phyloP scores from a whole-genome alignment of 2,113 vertebrate genomes.

The Cardinalis cardinalis region DNA sequence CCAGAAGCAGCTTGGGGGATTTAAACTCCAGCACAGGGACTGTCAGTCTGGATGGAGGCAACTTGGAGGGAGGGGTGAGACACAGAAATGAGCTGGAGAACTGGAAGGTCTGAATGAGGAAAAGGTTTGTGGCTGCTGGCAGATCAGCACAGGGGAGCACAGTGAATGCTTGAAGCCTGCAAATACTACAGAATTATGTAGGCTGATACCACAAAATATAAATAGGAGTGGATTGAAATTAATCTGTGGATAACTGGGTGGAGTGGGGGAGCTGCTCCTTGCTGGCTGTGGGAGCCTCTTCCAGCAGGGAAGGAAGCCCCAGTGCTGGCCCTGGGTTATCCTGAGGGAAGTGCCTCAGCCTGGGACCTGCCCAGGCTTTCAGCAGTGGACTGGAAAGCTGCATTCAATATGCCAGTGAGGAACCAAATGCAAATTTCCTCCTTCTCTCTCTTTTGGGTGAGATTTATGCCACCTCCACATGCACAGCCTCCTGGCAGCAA shows the following conservation, averaged over 20 bases:
- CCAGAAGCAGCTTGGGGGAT: not conserved
- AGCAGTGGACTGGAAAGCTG: slow-evolving; percentile 12
- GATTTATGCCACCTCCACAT: slow-evolving; percentile 64
- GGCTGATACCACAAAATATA: not conserved
- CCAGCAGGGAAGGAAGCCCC: not conserved
- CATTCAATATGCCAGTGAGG: slow-evolving; percentile 1
- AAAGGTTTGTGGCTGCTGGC: not conserved
- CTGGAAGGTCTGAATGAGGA: not conserved
- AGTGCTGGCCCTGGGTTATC: not conserved
- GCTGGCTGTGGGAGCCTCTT: not conserved
- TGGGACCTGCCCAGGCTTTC: not conserved
- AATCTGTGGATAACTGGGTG: not conserved
- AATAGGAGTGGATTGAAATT: not conserved
- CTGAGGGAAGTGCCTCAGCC: not conserved
- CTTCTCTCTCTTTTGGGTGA: slow-evolving; percentile 47
- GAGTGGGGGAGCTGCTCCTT: not conserved
- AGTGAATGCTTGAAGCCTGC: not conserved
- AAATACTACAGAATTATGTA: not conserved
- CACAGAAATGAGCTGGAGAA: not conserved
- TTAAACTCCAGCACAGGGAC: not conserved
- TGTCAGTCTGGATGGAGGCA: not conserved
- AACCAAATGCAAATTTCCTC: slow-evolving; percentile 39
- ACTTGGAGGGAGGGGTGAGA: not conserved
- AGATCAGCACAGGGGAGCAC: not conserved
- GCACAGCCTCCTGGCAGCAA: slow-evolving; percentile 48